phyloP scores from a whole-genome alignment of 2,797 vertebrate species.

The Syncerus caffer region DNA sequence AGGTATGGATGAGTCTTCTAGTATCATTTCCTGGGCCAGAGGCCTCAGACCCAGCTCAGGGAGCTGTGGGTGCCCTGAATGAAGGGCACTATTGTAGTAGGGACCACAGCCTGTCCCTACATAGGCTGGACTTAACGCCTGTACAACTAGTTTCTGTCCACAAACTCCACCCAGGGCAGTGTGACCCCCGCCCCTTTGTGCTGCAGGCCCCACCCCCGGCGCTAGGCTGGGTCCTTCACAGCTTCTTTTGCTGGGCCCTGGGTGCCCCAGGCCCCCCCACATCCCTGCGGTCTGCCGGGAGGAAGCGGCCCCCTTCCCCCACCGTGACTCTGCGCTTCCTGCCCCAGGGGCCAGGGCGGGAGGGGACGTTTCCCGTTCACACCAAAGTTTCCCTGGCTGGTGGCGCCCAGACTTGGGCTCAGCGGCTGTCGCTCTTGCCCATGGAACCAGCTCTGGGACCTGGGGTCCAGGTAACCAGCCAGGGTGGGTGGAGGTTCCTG shows the following conservation, averaged over 20 bases:
- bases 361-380: constrained; percentile 68
- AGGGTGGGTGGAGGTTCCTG: constrained; percentile 6
- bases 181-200: not conserved
- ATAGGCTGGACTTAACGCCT: not conserved
- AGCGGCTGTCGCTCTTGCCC: constrained; percentile 32
- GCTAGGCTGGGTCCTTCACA: not conserved
- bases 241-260: constrained; percentile 22
- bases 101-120: not conserved
- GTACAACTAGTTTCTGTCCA: not conserved
- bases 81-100: not conserved
- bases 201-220: not conserved
- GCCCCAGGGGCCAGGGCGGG: constrained; percentile 49
- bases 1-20: not conserved
- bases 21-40: not conserved
- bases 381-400: constrained; percentile 70
- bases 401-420: constrained; percentile 27
- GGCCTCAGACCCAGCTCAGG: not conserved
- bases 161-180: not conserved
- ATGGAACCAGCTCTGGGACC: constrained; percentile 70
- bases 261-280: constrained; percentile 55
- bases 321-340: constrained; percentile 79
- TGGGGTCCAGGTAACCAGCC: constrained; percentile 73
- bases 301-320: constrained; percentile 73
- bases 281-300: constrained; percentile 78
- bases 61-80: not conserved